phyloP scores from a whole-genome alignment of 2,113 vertebrate species.

The Ptilorrhoa leucosticta region DNA sequence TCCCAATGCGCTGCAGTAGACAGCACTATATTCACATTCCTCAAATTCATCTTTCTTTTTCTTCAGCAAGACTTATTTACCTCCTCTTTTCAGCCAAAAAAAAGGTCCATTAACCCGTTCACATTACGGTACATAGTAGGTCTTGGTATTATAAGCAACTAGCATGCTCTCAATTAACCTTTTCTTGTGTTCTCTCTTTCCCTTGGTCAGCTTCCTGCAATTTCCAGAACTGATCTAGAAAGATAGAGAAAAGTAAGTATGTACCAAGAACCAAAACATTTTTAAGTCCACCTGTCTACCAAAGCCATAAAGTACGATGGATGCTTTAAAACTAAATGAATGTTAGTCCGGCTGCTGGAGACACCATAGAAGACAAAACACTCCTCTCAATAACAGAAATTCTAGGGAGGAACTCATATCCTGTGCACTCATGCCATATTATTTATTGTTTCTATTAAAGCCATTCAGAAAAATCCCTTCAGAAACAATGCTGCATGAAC shows the following conservation, averaged over 20 bases:
- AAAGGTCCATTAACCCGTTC: neutral
- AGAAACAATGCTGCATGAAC: neutral
- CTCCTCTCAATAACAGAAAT: neutral
- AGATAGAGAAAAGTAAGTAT: neutral
- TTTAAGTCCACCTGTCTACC: neutral
- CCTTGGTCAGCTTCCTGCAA: neutral
- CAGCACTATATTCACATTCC: neutral
- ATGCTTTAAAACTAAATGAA: conserved; percentile 5
- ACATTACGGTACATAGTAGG: neutral
- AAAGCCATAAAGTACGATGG: neutral
- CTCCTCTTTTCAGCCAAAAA: neutral
- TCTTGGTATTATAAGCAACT: neutral
- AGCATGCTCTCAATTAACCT: neutral
- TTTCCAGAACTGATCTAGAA: neutral
- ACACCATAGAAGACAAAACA: neutral
- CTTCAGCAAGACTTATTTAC: neutral
- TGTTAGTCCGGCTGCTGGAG: conserved; percentile 1
- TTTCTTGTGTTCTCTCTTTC: neutral
- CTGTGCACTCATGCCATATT: neutral
- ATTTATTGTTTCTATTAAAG: conserved; percentile 31
- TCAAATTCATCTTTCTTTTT: neutral
- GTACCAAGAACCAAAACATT: neutral
- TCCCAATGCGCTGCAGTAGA: neutral
- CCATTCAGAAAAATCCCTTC: neutral
- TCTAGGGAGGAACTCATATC: conserved; percentile 4